phyloP scores from a whole-genome alignment of 2,113 vertebrate species.

The Lamprologus speciosus region DNA sequence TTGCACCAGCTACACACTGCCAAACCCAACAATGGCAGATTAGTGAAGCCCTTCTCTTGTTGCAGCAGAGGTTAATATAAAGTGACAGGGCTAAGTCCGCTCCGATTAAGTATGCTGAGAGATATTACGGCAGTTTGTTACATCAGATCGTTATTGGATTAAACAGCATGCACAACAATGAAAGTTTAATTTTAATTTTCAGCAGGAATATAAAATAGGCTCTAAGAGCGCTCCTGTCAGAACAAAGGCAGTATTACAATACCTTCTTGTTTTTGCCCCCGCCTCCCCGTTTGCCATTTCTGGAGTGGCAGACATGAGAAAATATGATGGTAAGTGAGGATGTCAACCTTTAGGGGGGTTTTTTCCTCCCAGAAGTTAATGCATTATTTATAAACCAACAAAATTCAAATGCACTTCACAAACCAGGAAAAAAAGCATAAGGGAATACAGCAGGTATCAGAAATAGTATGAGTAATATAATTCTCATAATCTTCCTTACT shows the following conservation, averaged over 20 bases:
- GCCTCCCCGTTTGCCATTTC: slow-evolving; percentile 2
- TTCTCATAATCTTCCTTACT: background rate
- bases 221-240: slow-evolving; percentile 62
- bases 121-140: slow-evolving; percentile 91
- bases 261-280: slow-evolving; percentile 42
- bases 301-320: slow-evolving; percentile 39
- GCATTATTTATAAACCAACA: slow-evolving; percentile 35
- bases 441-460: background rate
- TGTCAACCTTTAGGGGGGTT: background rate
- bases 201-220: slow-evolving; percentile 62
- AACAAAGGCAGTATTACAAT: slow-evolving; percentile 65
- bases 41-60: slow-evolving; percentile 89
- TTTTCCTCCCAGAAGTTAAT: background rate
- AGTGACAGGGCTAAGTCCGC: slow-evolving; percentile 97
- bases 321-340: slow-evolving; percentile 45
- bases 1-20: slow-evolving; percentile 81
- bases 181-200: slow-evolving; percentile 89
- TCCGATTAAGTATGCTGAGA: slow-evolving; percentile 95
- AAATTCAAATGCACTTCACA: background rate
- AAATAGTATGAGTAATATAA: background rate
- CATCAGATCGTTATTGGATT: slow-evolving; percentile 95
- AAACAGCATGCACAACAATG: slow-evolving; percentile 89
- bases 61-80: slow-evolving; percentile 99
- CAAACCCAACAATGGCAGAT: slow-evolving; percentile 92
- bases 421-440: background rate